These are phyloP conservation scores for Pica pica DNA, from an alignment of 2,113 vertebrate species.

Conservation along the genomic window DNA sequence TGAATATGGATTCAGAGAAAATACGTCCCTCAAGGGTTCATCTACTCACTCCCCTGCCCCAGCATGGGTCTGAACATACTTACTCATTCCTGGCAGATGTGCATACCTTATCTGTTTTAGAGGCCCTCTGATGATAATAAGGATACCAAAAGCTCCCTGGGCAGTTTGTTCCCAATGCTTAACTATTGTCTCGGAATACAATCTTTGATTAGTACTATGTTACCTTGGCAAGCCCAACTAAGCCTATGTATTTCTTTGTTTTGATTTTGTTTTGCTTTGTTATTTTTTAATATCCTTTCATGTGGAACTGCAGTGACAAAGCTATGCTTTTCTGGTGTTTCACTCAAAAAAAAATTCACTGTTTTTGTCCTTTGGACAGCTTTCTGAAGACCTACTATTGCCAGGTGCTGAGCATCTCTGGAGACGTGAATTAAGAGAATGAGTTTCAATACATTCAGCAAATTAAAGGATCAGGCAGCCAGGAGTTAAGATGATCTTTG, in stretches of 20 bases:
- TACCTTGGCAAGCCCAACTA: background rate
- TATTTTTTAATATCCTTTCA: background rate
- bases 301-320: background rate
- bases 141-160: background rate
- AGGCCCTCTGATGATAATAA: slow-evolving; percentile 21
- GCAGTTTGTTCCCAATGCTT: background rate
- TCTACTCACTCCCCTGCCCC: background rate
- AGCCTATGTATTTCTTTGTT: background rate
- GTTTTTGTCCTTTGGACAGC: background rate
- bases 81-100: slow-evolving; percentile 13
- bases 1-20: slow-evolving; percentile 6
- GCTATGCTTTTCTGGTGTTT: background rate
- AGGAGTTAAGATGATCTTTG: background rate
- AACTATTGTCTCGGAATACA: background rate
- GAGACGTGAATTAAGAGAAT: background rate
- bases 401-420: background rate
- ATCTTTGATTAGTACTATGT: background rate
- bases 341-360: background rate
- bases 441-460: background rate
- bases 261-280: background rate
- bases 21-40: background rate
- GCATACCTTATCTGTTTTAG: slow-evolving; percentile 29
- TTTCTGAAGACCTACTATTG: background rate
- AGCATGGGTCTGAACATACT: background rate
- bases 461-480: background rate